phyloP scores from a whole-genome alignment of 2,113 vertebrate species.

The Ranitomeya variabilis region DNA sequence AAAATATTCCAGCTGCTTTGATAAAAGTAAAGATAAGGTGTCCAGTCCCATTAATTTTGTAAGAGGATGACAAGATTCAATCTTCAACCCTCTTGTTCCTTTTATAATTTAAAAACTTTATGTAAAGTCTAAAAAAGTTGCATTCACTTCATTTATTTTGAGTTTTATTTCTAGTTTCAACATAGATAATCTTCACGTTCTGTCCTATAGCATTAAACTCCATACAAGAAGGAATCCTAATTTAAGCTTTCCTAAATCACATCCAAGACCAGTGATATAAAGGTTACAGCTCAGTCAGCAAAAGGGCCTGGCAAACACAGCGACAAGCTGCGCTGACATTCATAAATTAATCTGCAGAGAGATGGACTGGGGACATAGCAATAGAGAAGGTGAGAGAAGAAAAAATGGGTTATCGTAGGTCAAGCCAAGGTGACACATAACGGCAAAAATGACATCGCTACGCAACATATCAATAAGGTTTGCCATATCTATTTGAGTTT shows the following conservation, averaged over 20 bases:
- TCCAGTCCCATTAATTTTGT: too few relatives aligned
- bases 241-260: slow-evolving; percentile 25
- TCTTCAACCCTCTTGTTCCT: too few relatives aligned
- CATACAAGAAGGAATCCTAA: background rate
- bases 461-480: background rate
- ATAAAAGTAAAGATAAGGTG: too few relatives aligned
- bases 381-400: background rate
- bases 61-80: too few relatives aligned
- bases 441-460: background rate
- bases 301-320: background rate
- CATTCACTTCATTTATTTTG: background rate
- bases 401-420: background rate
- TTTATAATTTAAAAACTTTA: background rate
- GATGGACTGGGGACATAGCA: background rate
- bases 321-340: background rate
- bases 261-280: background rate
- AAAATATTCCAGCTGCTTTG: too few relatives aligned
- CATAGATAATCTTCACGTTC: background rate
- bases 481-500: background rate
- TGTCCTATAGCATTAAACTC: background rate
- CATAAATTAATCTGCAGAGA: slow-evolving; percentile 11
- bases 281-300: slow-evolving; percentile 21
- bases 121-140: background rate
- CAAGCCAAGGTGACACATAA: background rate
- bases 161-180: background rate